These are phyloP conservation scores for Plagodis pulveraria DNA, from an alignment of 2,888 invertebrate genomes.

Conservation along the genomic window DNA sequence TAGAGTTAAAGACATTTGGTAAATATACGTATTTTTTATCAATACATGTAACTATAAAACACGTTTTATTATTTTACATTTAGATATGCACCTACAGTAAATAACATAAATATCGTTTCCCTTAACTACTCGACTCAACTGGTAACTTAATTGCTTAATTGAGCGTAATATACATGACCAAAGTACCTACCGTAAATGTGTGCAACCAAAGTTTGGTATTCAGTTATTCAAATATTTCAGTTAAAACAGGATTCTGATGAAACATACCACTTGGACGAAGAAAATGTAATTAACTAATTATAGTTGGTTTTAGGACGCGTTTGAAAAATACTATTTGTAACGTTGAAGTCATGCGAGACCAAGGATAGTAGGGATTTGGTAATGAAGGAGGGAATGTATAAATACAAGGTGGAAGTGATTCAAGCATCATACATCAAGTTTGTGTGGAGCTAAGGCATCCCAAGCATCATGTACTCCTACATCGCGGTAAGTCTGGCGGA, in stretches of 20 bases:
- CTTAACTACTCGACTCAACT: conserved; percentile 1
- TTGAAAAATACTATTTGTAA: conserved; percentile 63
- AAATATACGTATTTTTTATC: too few species aligned
- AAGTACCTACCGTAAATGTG: conserved; percentile 4
- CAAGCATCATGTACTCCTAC: conserved; percentile 63
- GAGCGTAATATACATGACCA: background rate
- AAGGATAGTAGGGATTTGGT: conserved; percentile 63
- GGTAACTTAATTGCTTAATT: conserved; percentile 9
- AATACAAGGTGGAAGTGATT: conserved; percentile 46
- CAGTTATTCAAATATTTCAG: conserved; percentile 40
- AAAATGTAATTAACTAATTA: conserved; percentile 53
- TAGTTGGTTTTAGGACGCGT: conserved; percentile 53
- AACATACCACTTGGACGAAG: conserved; percentile 50
- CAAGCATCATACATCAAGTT: conserved; percentile 43
- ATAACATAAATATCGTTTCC: too few species aligned
- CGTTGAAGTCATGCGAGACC: conserved; percentile 71
- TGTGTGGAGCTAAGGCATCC: conserved; percentile 39
- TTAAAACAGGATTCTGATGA: conserved; percentile 58
- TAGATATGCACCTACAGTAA: too few species aligned
- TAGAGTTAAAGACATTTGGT: too few species aligned
- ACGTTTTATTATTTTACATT: too few species aligned
- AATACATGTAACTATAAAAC: too few species aligned
- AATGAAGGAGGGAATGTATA: conserved; percentile 59
- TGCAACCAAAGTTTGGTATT: conserved; percentile 16
- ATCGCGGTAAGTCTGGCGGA: conserved; percentile 45